A percentile compares a stretch with the other conserved stretches of the same genome.
These are phyloP conservation scores for Halictus ligatus DNA, from an alignment of 2,888 invertebrate genomes.

Conservation along the genomic window DNA sequence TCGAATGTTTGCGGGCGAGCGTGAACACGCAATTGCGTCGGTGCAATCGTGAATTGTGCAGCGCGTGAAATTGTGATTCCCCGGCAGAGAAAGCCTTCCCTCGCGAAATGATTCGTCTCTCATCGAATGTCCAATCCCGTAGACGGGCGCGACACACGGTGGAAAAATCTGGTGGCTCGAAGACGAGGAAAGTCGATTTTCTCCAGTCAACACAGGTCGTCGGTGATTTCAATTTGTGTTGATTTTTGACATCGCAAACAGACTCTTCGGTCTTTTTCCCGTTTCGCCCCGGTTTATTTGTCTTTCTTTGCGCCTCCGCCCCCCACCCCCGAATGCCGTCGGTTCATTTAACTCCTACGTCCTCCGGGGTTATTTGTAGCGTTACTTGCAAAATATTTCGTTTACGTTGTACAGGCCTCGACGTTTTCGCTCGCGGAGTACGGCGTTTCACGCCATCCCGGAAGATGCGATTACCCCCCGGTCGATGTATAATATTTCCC, in stretches of 20 bases:
- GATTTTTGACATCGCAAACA: slow-evolving; percentile 83
- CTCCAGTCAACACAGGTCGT: slow-evolving; percentile 74
- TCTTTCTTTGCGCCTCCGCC: slow-evolving; percentile 73
- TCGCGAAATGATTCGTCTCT: slow-evolving; percentile 55
- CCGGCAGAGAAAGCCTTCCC: slow-evolving; percentile 32
- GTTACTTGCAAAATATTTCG: slow-evolving; percentile 80
- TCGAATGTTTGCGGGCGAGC: background rate
- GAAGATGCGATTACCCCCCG: slow-evolving; percentile 31
- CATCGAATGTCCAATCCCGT: slow-evolving; percentile 57
- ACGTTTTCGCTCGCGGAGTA: background rate
- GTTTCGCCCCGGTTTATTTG: slow-evolving; percentile 76
- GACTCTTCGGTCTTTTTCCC: slow-evolving; percentile 72
- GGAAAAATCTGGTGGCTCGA: slow-evolving; percentile 46
- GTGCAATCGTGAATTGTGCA: background rate
- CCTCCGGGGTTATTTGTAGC: slow-evolving; percentile 73
- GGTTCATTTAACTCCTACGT: slow-evolving; percentile 81
- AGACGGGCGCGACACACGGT: slow-evolving; percentile 33
- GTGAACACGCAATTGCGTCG: background rate
- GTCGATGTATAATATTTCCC: slow-evolving; percentile 11
- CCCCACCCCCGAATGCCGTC: slow-evolving; percentile 40
- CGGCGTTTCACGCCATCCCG: background rate
- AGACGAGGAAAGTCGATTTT: slow-evolving; percentile 71
- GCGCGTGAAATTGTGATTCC: slow-evolving; percentile 21
- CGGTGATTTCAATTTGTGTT: slow-evolving; percentile 82
- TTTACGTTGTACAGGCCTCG: slow-evolving; percentile 64